These are phyloP conservation scores for Platorchestia sp. DNA, from an alignment of 1,140 invertebrate species.

Conservation along the genomic window DNA sequence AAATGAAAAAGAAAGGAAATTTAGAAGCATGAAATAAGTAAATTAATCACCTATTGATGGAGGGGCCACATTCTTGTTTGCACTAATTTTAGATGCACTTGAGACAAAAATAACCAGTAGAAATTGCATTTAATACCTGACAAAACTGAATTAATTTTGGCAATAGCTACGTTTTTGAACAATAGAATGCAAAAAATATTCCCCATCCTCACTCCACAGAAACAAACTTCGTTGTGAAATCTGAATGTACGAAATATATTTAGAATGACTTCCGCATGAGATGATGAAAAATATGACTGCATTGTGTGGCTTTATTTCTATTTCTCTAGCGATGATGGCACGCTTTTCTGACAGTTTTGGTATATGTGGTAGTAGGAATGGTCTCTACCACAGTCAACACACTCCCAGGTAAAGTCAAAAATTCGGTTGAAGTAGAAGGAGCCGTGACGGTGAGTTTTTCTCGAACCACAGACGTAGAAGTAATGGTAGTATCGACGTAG, in stretches of 20 bases:
- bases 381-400: neutral
- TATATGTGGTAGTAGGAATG: neutral
- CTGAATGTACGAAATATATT: no score
- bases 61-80: no score
- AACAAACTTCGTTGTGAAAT: no score
- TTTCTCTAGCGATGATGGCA: neutral
- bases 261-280: no score
- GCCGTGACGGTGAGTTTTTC: neutral
- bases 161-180: neutral
- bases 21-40: no score
- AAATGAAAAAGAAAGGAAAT: no score
- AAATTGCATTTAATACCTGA: no score
- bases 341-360: neutral
- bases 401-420: neutral
- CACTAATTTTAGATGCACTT: no score
- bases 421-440: neutral
- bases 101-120: no score
- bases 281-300: no score
- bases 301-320: neutral
- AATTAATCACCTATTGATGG: no score
- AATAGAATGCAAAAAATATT: neutral
- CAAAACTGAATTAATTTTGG: neutral
- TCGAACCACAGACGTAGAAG: neutral
- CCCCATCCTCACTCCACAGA: no score
- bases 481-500: neutral